Evolutionary conservation across 37 sponge, comb jelly and placozoan species (phyloP).

Genomic region (Crambe crambe): DNA sequence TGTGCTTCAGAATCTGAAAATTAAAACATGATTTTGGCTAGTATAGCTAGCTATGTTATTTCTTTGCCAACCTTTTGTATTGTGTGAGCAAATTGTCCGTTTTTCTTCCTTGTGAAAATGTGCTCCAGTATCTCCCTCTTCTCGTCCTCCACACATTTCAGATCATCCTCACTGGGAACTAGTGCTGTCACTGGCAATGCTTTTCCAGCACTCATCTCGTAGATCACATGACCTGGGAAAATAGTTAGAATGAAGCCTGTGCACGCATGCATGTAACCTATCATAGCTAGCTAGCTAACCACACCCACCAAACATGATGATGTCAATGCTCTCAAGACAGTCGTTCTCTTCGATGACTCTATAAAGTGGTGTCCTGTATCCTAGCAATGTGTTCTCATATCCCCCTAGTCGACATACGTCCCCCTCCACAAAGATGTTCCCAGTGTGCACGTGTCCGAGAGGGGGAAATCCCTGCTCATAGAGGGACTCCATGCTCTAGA

Average conservation of each 20-base stretch:
- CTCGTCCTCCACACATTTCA: not conserved
- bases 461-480: conserved; percentile 50
- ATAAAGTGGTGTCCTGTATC: conserved; percentile 47
- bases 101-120: not conserved
- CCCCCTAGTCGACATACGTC: conserved; percentile 38
- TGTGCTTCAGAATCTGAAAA: too few relatives aligned
- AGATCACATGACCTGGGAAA: not conserved
- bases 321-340: conserved; percentile 16
- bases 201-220: not conserved
- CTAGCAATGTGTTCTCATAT: conserved; percentile 64
- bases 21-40: too few relatives aligned
- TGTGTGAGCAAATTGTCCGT: not conserved
- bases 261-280: too few relatives aligned
- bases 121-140: not conserved
- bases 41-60: too few relatives aligned
- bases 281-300: too few relatives aligned
- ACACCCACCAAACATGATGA: conserved; percentile 63
- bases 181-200: not conserved
- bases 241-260: too few relatives aligned
- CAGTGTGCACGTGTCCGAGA: conserved; percentile 59
- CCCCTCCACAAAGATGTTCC: conserved; percentile 53
- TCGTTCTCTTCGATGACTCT: conserved; percentile 2
- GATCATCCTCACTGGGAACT: not conserved
- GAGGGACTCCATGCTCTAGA: not conserved
- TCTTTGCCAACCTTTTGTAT: not conserved